phyloP scores from a whole-genome alignment of 2,113 vertebrate species.

The Psammodynastes pulverulentus region DNA sequence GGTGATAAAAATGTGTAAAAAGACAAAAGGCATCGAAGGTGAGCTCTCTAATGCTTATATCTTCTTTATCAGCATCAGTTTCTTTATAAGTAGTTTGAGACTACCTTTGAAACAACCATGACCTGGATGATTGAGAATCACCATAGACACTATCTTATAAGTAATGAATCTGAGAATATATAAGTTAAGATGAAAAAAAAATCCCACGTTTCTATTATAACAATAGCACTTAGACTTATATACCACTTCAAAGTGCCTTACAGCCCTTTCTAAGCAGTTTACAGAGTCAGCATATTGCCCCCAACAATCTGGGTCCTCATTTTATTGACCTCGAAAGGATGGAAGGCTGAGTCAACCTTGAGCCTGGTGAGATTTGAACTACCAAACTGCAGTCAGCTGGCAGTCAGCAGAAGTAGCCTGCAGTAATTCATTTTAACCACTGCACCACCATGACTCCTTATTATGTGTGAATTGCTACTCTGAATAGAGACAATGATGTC shows the following conservation, averaged over 20 bases:
- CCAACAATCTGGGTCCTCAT: no score
- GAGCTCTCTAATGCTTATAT: neutral
- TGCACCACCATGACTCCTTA: no score
- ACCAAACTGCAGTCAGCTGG: no score
- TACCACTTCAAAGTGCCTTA: no score
- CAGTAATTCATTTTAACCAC: no score
- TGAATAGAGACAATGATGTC: neutral
- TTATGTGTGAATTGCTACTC: neutral
- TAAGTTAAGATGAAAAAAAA: neutral
- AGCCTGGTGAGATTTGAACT: no score
- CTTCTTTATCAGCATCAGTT: neutral
- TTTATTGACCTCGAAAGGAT: no score
- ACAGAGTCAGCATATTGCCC: no score
- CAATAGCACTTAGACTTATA: no score
- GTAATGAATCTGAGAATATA: neutral
- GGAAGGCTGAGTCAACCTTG: no score
- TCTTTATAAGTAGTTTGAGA: neutral
- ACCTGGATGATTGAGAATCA: neutral
- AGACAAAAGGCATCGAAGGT: neutral
- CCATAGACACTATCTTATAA: neutral
- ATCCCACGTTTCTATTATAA: neutral
- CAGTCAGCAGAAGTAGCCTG: no score
- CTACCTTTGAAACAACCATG: neutral
- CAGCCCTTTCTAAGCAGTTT: no score
- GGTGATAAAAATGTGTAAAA: neutral